Conservation (phyloP, 2,888 invertebrate genomes). For the Parnassius mnemosyne region DNA sequence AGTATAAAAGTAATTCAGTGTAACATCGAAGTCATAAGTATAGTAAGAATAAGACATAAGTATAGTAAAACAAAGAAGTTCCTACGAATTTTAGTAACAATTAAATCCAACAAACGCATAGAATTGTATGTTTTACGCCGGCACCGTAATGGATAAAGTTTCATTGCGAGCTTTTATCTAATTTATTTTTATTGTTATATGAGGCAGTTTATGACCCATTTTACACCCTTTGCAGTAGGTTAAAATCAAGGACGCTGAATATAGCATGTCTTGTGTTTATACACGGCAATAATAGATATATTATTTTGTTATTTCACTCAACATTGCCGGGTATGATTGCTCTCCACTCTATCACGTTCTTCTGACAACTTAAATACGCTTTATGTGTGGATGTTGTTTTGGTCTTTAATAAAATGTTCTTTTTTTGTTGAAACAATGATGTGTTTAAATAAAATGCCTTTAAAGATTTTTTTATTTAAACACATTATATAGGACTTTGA, state of each 20-base stretch:
- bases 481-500: no score
- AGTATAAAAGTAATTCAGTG: no score
- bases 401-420: not conserved
- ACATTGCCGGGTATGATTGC: constrained; percentile 11
- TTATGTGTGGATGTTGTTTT: not conserved
- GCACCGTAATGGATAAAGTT: constrained; percentile 69
- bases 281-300: constrained; percentile 2
- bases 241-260: constrained; percentile 45
- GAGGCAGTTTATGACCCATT: constrained; percentile 65
- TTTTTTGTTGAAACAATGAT: no score
- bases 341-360: constrained; percentile 19
- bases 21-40: not conserved
- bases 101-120: constrained; percentile 68
- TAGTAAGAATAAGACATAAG: not conserved
- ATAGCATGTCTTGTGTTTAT: constrained; percentile 27
- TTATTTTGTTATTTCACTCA: constrained; percentile 11
- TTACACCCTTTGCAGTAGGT: constrained; percentile 60
- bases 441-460: no score
- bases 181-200: constrained; percentile 78
- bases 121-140: constrained; percentile 65
- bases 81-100: constrained; percentile 57
- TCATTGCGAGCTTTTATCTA: constrained; percentile 75
- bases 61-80: constrained; percentile 32
- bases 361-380: constrained; percentile 10
- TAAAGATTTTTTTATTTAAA: no score